Percentiles rank a stretch among this genome's conserved stretches.
phyloP scores from a whole-genome alignment of 2,113 vertebrate genomes.

The Takifugu bimaculatus region DNA sequence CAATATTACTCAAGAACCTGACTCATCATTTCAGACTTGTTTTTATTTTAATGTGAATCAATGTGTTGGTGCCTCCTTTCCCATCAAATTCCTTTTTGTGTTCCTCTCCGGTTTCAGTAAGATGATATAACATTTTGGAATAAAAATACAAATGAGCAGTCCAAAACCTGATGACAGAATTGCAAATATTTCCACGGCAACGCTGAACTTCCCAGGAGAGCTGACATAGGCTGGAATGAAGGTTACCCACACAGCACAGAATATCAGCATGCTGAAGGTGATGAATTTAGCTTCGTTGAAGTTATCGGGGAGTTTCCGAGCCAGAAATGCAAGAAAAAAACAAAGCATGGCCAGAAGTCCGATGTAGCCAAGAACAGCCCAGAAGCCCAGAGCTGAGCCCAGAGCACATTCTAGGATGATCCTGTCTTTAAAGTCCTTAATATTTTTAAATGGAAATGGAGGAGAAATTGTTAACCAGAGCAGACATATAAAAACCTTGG shows the following conservation, averaged over 20 bases:
- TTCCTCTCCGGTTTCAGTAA: conserved; percentile 71
- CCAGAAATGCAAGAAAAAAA: conserved; percentile 73
- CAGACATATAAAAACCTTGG: conserved; percentile 65
- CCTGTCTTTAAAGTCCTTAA: conserved; percentile 54
- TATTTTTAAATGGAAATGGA: conserved; percentile 59
- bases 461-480: conserved; percentile 64
- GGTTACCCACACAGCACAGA: conserved; percentile 74
- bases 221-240: conserved; percentile 78
- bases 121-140: conserved; percentile 73
- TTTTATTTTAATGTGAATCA: conserved; percentile 55
- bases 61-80: conserved; percentile 12
- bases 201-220: conserved; percentile 75
- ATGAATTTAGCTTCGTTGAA: conserved; percentile 79
- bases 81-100: conserved; percentile 67
- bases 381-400: conserved; percentile 67
- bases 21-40: no score
- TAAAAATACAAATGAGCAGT: conserved; percentile 69
- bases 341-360: conserved; percentile 69
- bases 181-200: conserved; percentile 77
- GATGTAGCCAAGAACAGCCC: conserved; percentile 71
- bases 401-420: conserved; percentile 69
- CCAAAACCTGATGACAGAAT: conserved; percentile 75
- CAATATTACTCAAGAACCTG: no score
- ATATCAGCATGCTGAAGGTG: conserved; percentile 78
- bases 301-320: conserved; percentile 70